Evolutionary conservation across 2,888 invertebrate genomes (phyloP).

Genomic region (Rutpela maculata): DNA sequence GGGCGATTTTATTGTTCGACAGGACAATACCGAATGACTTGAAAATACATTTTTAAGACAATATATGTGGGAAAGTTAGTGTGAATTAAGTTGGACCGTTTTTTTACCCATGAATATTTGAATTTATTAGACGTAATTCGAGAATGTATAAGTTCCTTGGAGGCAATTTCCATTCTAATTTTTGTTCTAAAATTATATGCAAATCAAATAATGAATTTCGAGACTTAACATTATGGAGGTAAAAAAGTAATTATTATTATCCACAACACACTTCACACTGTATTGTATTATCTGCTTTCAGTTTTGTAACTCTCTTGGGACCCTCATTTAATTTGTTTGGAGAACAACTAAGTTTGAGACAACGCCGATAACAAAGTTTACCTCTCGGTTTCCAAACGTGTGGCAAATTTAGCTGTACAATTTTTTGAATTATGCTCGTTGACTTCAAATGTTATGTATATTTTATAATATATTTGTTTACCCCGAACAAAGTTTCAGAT

Average conservation of each 20-base stretch:
- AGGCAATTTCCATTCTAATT: too few relatives aligned
- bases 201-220: too few relatives aligned
- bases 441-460: conserved; percentile 19
- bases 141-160: too few relatives aligned
- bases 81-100: too few relatives aligned
- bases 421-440: conserved; percentile 27
- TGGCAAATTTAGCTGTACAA: conserved; percentile 11
- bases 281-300: neutral
- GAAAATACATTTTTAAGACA: too few relatives aligned
- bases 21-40: too few relatives aligned
- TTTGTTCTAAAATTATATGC: too few relatives aligned
- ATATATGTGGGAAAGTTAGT: too few relatives aligned
- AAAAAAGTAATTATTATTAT: neutral
- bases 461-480: conserved; percentile 30
- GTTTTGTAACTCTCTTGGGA: neutral
- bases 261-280: neutral
- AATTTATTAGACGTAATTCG: too few relatives aligned
- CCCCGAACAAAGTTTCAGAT: conserved; percentile 1
- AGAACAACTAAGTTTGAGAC: neutral
- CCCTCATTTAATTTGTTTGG: conserved; percentile 14
- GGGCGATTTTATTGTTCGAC: too few relatives aligned
- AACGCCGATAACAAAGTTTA: conserved; percentile 6
- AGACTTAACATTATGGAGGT: too few relatives aligned
- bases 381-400: conserved; percentile 1
- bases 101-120: too few relatives aligned